Conservation (phyloP, 2,113 vertebrate genomes). For the Paramisgurnus dabryanus region DNA sequence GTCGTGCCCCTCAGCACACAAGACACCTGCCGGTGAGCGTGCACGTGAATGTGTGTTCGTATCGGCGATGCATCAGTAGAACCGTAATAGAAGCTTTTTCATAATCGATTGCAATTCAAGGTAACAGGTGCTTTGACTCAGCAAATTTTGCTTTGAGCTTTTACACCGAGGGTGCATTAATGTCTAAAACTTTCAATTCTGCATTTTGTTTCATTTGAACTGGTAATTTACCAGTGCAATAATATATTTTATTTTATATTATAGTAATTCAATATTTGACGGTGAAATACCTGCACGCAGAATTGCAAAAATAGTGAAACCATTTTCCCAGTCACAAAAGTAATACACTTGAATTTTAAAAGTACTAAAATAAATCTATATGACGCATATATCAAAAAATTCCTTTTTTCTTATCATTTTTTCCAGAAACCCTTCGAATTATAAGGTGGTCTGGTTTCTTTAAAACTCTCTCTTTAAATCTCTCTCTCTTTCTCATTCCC, state of each 20-base stretch:
- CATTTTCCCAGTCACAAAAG: too few relatives aligned
- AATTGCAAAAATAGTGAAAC: too few relatives aligned
- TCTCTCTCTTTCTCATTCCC: slow-evolving; percentile 22
- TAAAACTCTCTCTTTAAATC: not conserved
- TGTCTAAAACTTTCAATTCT: not conserved
- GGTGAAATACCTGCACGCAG: too few relatives aligned
- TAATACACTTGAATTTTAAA: too few relatives aligned
- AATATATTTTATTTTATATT: too few relatives aligned
- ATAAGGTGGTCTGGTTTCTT: slow-evolving; percentile 29
- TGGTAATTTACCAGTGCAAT: too few relatives aligned
- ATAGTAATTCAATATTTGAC: too few relatives aligned
- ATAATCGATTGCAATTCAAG: slow-evolving; percentile 43
- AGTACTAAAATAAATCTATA: not conserved
- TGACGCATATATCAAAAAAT: not conserved
- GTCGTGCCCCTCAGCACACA: not conserved
- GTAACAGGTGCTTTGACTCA: slow-evolving; percentile 37
- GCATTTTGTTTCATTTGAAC: too few relatives aligned
- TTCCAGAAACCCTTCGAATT: not conserved
- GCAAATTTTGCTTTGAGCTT: slow-evolving; percentile 27
- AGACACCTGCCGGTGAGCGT: slow-evolving; percentile 21
- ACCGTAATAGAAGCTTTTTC: slow-evolving; percentile 45
- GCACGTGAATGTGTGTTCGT: slow-evolving; percentile 16
- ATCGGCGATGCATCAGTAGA: slow-evolving; percentile 11
- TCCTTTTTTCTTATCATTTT: not conserved
- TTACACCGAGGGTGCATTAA: slow-evolving; percentile 5